phyloP scores from a whole-genome alignment of 2,113 vertebrate species.

The Chunga burmeisteri region DNA sequence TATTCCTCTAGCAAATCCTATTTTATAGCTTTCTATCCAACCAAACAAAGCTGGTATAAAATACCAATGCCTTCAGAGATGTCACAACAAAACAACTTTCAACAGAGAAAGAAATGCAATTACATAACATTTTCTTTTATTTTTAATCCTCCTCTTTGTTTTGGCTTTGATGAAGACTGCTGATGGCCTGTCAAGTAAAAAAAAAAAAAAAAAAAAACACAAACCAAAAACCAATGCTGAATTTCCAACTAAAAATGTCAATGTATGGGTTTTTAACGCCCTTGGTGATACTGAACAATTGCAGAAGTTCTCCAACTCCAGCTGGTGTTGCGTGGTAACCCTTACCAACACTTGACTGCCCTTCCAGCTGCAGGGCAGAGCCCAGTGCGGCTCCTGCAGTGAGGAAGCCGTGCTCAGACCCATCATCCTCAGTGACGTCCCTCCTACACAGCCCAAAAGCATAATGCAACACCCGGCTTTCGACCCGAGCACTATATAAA shows the following conservation, averaged over 20 bases:
- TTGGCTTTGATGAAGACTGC: neutral
- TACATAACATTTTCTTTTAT: neutral
- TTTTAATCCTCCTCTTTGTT: neutral
- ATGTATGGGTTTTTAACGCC: neutral
- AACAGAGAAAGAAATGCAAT: neutral
- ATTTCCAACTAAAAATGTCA: neutral
- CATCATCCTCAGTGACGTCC: rapidly evolving
- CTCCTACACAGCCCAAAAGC: neutral
- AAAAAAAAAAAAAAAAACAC: neutral
- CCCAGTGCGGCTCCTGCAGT: rapidly evolving
- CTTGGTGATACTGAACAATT: neutral
- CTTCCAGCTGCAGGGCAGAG: neutral
- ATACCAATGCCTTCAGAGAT: neutral
- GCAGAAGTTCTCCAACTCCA: neutral
- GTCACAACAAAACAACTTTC: constrained; percentile 32
- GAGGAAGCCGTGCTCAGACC: neutral
- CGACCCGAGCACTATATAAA: neutral
- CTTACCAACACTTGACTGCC: neutral
- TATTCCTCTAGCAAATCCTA: neutral
- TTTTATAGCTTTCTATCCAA: neutral
- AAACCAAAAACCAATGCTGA: neutral
- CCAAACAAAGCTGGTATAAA: neutral
- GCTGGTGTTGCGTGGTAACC: neutral
- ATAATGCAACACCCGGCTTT: neutral
- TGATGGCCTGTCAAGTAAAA: neutral